Evolutionary conservation across 2,888 invertebrate species (phyloP).

Genomic region (Drosophila lacicola): DNA sequence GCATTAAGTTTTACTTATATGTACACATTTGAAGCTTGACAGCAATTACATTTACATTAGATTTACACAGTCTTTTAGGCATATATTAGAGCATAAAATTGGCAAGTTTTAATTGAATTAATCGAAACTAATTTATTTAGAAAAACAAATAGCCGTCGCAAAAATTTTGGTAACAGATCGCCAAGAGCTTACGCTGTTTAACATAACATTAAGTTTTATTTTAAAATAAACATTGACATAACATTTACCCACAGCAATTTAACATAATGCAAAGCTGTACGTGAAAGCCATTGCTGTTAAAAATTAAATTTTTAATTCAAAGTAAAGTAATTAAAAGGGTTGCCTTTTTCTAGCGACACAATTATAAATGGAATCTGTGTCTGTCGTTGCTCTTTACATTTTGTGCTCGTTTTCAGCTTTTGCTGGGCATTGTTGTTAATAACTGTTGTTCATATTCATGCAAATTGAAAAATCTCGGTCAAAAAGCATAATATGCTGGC

Average conservation of each 20-base stretch:
- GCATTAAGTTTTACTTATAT: background rate
- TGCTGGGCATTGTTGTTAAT: slow-evolving; percentile 36
- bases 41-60: background rate
- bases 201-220: background rate
- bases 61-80: background rate
- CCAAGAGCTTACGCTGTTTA: background rate
- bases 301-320: background rate
- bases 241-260: background rate
- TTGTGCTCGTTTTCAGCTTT: slow-evolving; percentile 7
- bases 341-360: background rate
- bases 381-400: background rate
- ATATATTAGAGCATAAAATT: background rate
- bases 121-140: background rate
- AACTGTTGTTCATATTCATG: slow-evolving; percentile 45
- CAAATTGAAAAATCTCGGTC: slow-evolving; percentile 68
- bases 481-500: slow-evolving; percentile 60
- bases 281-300: background rate
- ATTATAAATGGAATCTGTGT: slow-evolving; percentile 5
- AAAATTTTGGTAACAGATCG: background rate
- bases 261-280: background rate
- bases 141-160: too few species aligned
- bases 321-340: background rate
- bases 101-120: background rate
- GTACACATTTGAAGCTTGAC: background rate
- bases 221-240: background rate